These are phyloP conservation scores for Sesia apiformis DNA, from an alignment of 2,888 invertebrate species.

Conservation along the genomic window DNA sequence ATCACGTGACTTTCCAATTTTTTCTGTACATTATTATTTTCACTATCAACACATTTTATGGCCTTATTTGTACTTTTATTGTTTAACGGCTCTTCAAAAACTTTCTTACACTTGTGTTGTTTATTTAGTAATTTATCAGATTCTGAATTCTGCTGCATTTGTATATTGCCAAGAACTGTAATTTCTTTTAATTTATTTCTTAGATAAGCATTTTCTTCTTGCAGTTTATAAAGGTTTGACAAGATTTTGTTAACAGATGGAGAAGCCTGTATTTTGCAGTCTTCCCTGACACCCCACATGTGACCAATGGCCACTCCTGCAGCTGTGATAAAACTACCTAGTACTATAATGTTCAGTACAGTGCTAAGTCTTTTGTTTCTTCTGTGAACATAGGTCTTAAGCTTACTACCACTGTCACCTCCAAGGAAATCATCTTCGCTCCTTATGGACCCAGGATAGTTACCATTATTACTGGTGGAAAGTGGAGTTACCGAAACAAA, in stretches of 20 bases:
- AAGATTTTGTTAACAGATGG: conserved; percentile 63
- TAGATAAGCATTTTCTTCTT: conserved; percentile 64
- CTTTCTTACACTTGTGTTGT: conserved; percentile 51
- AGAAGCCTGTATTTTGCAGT: conserved; percentile 43
- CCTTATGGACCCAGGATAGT: conserved; percentile 27
- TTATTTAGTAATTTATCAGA: conserved; percentile 29
- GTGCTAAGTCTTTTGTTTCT: conserved; percentile 63
- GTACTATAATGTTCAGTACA: conserved; percentile 59
- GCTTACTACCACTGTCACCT: conserved; percentile 35
- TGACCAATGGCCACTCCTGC: conserved; percentile 67
- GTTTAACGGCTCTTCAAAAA: conserved; percentile 55
- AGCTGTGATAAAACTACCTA: conserved; percentile 66
- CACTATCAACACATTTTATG: conserved; percentile 51
- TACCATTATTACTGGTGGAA: conserved; percentile 20
- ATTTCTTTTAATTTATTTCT: conserved; percentile 56
- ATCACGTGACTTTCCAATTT: conserved; percentile 19
- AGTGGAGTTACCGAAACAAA: conserved; percentile 26
- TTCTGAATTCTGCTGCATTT: conserved; percentile 26
- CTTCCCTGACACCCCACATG: conserved; percentile 66
- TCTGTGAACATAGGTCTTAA: conserved; percentile 64
- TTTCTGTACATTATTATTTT: conserved; percentile 20
- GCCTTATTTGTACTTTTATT: conserved; percentile 36
- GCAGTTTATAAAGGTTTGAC: conserved; percentile 63
- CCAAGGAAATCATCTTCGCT: conserved; percentile 44
- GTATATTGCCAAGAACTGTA: conserved; percentile 31